These are phyloP conservation scores for Drosophila pseudotalamancana DNA, from an alignment of 2,888 invertebrate species.

Conservation along the genomic window DNA sequence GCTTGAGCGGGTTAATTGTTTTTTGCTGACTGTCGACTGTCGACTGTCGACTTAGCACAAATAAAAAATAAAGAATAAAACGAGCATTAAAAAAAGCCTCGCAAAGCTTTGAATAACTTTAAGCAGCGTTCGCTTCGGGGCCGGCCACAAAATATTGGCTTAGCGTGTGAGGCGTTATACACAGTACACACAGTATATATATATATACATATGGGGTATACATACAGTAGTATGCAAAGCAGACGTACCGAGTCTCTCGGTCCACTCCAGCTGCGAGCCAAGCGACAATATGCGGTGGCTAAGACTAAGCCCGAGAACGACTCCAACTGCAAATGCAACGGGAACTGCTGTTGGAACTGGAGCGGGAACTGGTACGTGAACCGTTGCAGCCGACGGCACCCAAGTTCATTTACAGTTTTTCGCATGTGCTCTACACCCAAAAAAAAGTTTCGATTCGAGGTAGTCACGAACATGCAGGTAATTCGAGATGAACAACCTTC, in stretches of 20 bases:
- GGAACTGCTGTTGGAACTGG: background rate
- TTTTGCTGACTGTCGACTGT: slow-evolving; percentile 63
- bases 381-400: slow-evolving; percentile 43
- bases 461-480: slow-evolving; percentile 46
- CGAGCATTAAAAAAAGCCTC: slow-evolving; percentile 22
- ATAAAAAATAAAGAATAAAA: slow-evolving; percentile 19
- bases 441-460: slow-evolving; percentile 29
- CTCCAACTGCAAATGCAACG: slow-evolving; percentile 10
- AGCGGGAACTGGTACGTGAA: slow-evolving; percentile 30
- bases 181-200: slow-evolving; percentile 3
- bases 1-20: slow-evolving; percentile 65
- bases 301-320: slow-evolving; percentile 47
- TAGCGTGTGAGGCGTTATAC: slow-evolving; percentile 65
- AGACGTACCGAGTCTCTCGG: slow-evolving; percentile 22
- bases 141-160: slow-evolving; percentile 73
- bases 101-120: slow-evolving; percentile 73
- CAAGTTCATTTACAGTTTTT: slow-evolving; percentile 75
- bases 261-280: slow-evolving; percentile 32
- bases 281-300: slow-evolving; percentile 60
- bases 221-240: slow-evolving; percentile 46
- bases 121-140: slow-evolving; percentile 46
- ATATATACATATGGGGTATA: too few species aligned
- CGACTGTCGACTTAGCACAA: slow-evolving; percentile 27
- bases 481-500: slow-evolving; percentile 28
- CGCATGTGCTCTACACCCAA: slow-evolving; percentile 42